Conservation (phyloP, 2,888 invertebrate genomes). For the Odontothrips loti region DNA sequence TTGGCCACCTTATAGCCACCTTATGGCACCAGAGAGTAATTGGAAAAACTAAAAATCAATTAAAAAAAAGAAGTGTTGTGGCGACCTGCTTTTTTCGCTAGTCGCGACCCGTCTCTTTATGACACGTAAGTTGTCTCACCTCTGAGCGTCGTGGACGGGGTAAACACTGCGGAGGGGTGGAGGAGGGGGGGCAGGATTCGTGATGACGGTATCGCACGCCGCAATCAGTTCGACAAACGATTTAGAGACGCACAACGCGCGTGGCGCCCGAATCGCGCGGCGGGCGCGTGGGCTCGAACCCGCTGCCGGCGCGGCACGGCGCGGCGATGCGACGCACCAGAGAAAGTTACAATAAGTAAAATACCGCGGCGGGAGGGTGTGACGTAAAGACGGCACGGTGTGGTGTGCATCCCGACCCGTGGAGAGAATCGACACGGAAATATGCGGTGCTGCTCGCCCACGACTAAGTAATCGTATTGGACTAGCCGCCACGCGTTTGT, state of each 20-base stretch:
- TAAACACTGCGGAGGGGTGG: background rate
- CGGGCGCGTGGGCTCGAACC: no score
- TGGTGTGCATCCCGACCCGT: background rate
- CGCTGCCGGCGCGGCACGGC: background rate
- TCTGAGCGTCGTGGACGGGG: no score
- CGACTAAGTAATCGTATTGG: background rate
- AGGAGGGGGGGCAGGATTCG: background rate
- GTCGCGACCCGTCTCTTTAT: no score
- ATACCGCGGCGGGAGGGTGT: background rate
- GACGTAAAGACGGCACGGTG: background rate
- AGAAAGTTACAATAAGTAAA: conserved; percentile 11
- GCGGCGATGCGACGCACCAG: background rate
- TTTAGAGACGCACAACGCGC: background rate
- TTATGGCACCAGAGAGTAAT: no score
- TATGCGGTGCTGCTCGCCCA: background rate
- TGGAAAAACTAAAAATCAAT: no score
- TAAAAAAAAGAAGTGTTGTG: no score
- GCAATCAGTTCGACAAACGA: background rate
- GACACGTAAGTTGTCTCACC: no score
- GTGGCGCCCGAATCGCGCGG: no score
- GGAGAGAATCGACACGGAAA: background rate
- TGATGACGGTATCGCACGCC: conserved; percentile 1
- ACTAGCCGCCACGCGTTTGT: background rate
- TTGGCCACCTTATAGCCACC: no score
- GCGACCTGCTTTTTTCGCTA: no score